These are phyloP conservation scores for Channa striata DNA, from an alignment of 2,797 vertebrate genomes.

Conservation along the genomic window DNA sequence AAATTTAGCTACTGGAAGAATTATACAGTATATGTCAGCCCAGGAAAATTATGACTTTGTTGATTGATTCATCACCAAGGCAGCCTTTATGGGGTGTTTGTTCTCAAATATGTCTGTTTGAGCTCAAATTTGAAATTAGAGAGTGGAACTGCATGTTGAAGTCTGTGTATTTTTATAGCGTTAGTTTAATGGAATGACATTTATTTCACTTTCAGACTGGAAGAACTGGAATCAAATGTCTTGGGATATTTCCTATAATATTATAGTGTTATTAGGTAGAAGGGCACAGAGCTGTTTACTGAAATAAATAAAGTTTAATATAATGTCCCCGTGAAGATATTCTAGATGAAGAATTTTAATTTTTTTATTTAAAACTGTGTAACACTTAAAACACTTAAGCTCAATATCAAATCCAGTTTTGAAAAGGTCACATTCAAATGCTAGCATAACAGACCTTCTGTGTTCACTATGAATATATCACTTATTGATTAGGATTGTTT, in stretches of 20 bases:
- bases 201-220: slow-evolving; percentile 2
- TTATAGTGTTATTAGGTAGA: not conserved
- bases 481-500: no score
- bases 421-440: no score
- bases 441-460: no score
- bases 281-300: no score
- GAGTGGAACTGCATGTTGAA: not conserved
- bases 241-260: not conserved
- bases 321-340: no score
- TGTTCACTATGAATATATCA: no score
- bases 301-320: no score
- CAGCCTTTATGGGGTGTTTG: slow-evolving; percentile 28
- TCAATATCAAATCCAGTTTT: no score
- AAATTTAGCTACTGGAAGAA: slow-evolving; percentile 54
- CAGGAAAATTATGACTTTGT: slow-evolving; percentile 53
- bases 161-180: slow-evolving; percentile 11
- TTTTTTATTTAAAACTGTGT: no score
- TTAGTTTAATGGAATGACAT: not conserved
- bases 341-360: no score
- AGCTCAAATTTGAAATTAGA: slow-evolving; percentile 23
- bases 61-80: slow-evolving; percentile 50
- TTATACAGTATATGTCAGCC: slow-evolving; percentile 43
- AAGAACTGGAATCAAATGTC: not conserved
- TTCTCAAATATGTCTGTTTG: slow-evolving; percentile 21
- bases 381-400: no score